phyloP scores from a whole-genome alignment of 2,888 invertebrate genomes.

The Elysia crispata region DNA sequence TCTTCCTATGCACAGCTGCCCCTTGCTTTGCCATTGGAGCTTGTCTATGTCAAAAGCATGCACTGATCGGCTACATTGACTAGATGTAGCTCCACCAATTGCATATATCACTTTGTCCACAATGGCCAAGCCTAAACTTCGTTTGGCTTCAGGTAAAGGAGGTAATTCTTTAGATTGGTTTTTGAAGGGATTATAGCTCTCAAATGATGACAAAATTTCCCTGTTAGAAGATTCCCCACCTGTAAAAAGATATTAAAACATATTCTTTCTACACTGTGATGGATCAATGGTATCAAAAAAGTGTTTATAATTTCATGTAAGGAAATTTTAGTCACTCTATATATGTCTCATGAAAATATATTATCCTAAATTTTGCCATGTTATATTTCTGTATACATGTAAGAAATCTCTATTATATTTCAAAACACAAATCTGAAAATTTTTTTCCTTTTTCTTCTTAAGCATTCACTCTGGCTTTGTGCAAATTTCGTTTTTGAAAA shows the following conservation, averaged over 20 bases:
- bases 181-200: slow-evolving; percentile 50
- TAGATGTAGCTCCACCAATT: slow-evolving; percentile 45
- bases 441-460: too few species aligned
- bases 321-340: too few species aligned
- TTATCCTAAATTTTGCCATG: too few species aligned
- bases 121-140: slow-evolving; percentile 49
- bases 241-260: slow-evolving; percentile 11
- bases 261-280: too few species aligned
- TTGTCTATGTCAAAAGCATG: slow-evolving; percentile 53
- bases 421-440: too few species aligned
- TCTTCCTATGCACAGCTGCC: slow-evolving; percentile 45
- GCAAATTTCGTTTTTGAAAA: too few species aligned
- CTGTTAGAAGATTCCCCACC: slow-evolving; percentile 51
- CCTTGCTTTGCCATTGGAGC: slow-evolving; percentile 43
- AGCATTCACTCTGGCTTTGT: too few species aligned
- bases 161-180: slow-evolving; percentile 45
- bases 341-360: too few species aligned
- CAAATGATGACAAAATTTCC: slow-evolving; percentile 48
- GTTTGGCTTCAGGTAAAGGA: slow-evolving; percentile 47
- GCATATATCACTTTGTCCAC: slow-evolving; percentile 52
- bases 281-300: too few species aligned
- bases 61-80: slow-evolving; percentile 25
- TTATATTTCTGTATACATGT: too few species aligned
- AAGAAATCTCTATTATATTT: too few species aligned
- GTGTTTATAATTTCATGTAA: too few species aligned